phyloP scores from a whole-genome alignment of 2,888 invertebrate species.

The Lomographa bimaculata region DNA sequence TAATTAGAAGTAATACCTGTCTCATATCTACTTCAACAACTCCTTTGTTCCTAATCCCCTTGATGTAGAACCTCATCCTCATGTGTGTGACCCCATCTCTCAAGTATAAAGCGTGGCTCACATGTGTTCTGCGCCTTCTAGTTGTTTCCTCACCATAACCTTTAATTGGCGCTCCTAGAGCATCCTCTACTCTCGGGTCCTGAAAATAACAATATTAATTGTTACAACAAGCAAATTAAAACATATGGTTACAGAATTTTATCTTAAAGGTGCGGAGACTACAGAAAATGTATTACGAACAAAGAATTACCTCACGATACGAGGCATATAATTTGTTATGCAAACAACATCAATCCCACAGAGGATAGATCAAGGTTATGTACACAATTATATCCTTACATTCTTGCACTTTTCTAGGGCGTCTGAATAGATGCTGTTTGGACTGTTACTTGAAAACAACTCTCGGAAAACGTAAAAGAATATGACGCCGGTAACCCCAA shows the following conservation, averaged over 20 bases:
- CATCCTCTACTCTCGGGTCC: constrained; percentile 90
- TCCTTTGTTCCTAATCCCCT: constrained; percentile 91
- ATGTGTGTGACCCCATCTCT: constrained; percentile 90
- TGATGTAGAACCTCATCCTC: constrained; percentile 95
- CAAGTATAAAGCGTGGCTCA: constrained; percentile 90
- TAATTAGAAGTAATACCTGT: no score
- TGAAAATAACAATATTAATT: constrained; percentile 37
- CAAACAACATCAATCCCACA: constrained; percentile 26
- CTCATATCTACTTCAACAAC: constrained; percentile 94
- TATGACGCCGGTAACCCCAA: constrained; percentile 92
- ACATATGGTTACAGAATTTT: no score
- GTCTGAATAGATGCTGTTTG: constrained; percentile 92
- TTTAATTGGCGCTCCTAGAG: constrained; percentile 95
- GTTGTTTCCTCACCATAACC: constrained; percentile 94
- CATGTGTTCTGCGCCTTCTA: constrained; percentile 92
- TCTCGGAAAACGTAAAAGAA: constrained; percentile 94
- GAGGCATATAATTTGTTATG: no score
- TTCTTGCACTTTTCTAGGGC: constrained; percentile 90
- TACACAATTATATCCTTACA: constrained; percentile 50
- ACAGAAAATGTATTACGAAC: no score
- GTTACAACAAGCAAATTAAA: no score
- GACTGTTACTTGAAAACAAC: constrained; percentile 93
- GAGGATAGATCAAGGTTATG: constrained; percentile 18
- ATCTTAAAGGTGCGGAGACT: no score
- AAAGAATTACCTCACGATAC: no score